Base-by-base conservation (phyloP, 2,113 vertebrate species). In the Saguinus midas region DNA sequence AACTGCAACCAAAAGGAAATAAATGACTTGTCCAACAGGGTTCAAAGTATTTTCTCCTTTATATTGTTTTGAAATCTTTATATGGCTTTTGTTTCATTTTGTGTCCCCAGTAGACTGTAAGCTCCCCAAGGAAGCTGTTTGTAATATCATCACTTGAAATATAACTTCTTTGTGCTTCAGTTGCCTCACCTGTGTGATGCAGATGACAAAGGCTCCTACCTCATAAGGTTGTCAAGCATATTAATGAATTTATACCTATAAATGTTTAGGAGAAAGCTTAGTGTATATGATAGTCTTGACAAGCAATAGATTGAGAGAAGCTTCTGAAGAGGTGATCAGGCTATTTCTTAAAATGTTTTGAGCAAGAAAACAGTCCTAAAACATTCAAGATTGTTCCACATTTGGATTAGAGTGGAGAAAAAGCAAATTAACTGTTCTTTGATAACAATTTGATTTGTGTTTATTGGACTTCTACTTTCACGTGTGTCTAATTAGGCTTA, bases 331-430 rank as follows among this genome's bases (percentile, higher is more conserved):
- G 23, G 17, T 52, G 55, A 70, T 72, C 55, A 75, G 40, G 37
- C n/a, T 95, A 5, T 55, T 95, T 94, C 75, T 87, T 20, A 81
- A 52, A 32, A 90, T 80, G 48, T 91, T 96, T 55, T 88, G 50
- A 94, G 27, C 58, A 92, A 94, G 81, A 94, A 66, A 92, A 25
- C n/a, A 50, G 27, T 87, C 18, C 23, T 80, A 68, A 35, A 23
- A 92, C 12, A 82, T 37, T 23, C 11, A 81, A 14, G 29, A 91
- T 91, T 84, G 27, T 84, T 96, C 72, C 85, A 18, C 14, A 83
- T 87, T 87, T 70, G 79, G 40, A 94, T 37, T 75, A 76, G 61
- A 57, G n/a, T 84, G 87, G 86, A 82, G 40, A 68, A 84, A 96
- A 78, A 90, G 61, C n/a, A 80, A 80, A 91, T 76, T 12, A 48